Evolutionary conservation across 2,113 vertebrate species (phyloP).

Genomic region (Lepus timidus): DNA sequence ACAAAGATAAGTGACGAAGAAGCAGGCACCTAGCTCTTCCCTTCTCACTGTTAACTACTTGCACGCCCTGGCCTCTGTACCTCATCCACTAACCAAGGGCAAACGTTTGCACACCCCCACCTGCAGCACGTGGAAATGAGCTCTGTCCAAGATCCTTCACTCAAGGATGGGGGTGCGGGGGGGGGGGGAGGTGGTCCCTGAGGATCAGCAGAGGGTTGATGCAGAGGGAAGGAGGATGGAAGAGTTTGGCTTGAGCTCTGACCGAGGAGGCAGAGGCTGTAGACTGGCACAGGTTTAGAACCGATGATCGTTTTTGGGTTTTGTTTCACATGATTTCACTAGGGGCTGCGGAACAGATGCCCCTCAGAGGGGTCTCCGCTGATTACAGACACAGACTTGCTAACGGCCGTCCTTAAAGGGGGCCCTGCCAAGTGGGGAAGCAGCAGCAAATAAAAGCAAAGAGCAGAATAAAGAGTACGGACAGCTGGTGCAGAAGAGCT

Average conservation of each 20-base stretch:
- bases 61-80: conserved; percentile 54
- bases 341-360: neutral
- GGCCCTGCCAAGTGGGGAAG: conserved; percentile 9
- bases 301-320: neutral
- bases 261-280: conserved; percentile 41
- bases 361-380: conserved; percentile 9
- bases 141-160: conserved; percentile 68
- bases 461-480: neutral
- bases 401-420: conserved; percentile 52
- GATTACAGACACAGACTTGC: neutral
- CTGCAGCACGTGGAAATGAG: conserved; percentile 65
- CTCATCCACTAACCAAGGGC: conserved; percentile 63
- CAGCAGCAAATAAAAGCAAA: conserved; percentile 54
- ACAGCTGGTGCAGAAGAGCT: conserved; percentile 70
- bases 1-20: neutral
- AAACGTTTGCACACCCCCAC: conserved; percentile 60
- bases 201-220: conserved; percentile 78
- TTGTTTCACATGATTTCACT: conserved; percentile 66
- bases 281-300: conserved; percentile 45
- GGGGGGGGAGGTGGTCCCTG: conserved; percentile 79
- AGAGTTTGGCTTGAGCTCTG: conserved; percentile 73
- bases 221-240: conserved; percentile 42
- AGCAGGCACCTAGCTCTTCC: conserved; percentile 30
- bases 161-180: conserved; percentile 48
- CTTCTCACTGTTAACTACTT: conserved; percentile 38